Evolutionary conservation across 2,888 invertebrate genomes (phyloP).

Genomic region (Taenaris catops): DNA sequence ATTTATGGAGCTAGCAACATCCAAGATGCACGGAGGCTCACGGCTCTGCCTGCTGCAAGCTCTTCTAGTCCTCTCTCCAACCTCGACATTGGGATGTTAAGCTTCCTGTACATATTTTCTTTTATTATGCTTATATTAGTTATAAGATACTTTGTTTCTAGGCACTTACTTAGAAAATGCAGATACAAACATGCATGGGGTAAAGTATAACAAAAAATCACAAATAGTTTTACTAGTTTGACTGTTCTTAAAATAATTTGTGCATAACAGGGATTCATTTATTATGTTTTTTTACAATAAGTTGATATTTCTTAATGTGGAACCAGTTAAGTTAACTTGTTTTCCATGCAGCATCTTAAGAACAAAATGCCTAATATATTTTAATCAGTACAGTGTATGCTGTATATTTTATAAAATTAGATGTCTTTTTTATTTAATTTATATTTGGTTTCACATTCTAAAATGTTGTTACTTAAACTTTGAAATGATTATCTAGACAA

Average conservation of each 20-base stretch:
- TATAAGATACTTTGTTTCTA: constrained; percentile 86
- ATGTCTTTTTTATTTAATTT: too few relatives aligned
- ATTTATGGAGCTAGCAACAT: constrained; percentile 60
- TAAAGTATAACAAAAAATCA: constrained; percentile 81
- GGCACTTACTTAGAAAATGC: constrained; percentile 86
- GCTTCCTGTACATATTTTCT: constrained; percentile 87
- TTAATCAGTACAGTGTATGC: too few relatives aligned
- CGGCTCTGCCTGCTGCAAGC: constrained; percentile 35
- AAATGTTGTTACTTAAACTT: too few relatives aligned
- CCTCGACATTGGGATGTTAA: constrained; percentile 87
- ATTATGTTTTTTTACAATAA: neutral
- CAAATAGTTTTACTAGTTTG: neutral
- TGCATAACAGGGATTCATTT: constrained; percentile 1
- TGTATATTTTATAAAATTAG: too few relatives aligned
- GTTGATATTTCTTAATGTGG: neutral
- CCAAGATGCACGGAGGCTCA: constrained; percentile 35
- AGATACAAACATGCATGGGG: constrained; percentile 85
- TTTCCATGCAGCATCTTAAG: neutral
- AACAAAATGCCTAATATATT: neutral
- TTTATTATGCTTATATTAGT: constrained; percentile 87
- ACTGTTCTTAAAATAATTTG: neutral
- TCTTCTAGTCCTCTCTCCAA: constrained; percentile 78
- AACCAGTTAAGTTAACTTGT: neutral
- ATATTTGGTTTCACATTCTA: too few relatives aligned
- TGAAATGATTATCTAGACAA: too few relatives aligned